Base-by-base conservation (phyloP, 2,888 invertebrate species). In the Encarsia formosa region DNA sequence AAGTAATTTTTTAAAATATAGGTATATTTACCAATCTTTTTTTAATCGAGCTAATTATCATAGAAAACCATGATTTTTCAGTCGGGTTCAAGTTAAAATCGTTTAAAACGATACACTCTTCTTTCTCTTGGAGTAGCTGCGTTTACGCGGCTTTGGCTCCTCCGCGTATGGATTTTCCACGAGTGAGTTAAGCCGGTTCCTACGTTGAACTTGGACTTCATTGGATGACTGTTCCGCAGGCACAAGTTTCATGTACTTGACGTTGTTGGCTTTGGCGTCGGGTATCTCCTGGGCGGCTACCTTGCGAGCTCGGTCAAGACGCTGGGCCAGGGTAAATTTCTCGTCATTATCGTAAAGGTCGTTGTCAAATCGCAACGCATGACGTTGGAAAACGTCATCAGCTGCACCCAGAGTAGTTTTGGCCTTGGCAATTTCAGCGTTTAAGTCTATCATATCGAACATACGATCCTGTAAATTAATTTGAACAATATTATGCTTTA, bases 381-480 rank as follows among this genome's bases (percentile, higher is more conserved):
- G 73, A 8, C 65, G 65, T 37, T 67, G 66, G 48, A 74, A 74
- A 4, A 65, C 63, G 1, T 49, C 46, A 15, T 66, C 72, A 0
- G 73, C 72, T 1, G 61, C 67, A n/a, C 65, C 68, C 35, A 74
- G 49, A 2, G 69, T 73, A 4, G 19, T 59, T 48, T 63, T 69
- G 1, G 73, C 73, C 39, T 66, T 68, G 40, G 69, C 65, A 13
- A 74, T 74, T 44, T 74, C 73, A 1, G 70, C 69, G 24, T 65
- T 66, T 34, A 74, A 59, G 50, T 74, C 70, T n/a, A 70, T 67
- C 64, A 70, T 68, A 44, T 74, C 73, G 54, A 73, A 74, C 46
- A 74, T 63, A 46, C 69, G 70, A 49, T 74, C 73, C 71, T 71
- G 56, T 22, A 6, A n/a, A n/a, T n/a, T n/a, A n/a, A n/a, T n/a